These are phyloP conservation scores for Hyles vespertilio DNA, from an alignment of 1,140 invertebrate species.

Conservation along the genomic window DNA sequence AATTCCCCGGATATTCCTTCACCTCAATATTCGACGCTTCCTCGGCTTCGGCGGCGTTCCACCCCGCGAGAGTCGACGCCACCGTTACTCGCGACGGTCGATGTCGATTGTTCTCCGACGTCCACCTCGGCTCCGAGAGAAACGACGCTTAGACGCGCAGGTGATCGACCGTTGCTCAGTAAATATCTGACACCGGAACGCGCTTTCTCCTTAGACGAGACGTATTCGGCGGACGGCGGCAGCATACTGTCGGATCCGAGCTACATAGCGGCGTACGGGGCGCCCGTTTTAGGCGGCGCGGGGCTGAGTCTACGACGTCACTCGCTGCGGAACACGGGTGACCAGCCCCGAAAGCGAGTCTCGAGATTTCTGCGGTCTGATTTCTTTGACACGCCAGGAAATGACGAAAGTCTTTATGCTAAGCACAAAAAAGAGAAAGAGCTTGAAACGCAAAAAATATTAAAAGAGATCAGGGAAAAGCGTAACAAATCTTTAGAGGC, in stretches of 20 bases:
- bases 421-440: conserved; percentile 83
- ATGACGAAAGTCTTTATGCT: conserved; percentile 81
- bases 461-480: conserved; percentile 80
- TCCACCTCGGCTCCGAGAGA: neutral
- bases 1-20: conserved; percentile 8
- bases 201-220: conserved; percentile 47
- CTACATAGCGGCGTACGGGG: conserved; percentile 62
- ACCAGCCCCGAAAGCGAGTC: conserved; percentile 76
- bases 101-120: conserved; percentile 13
- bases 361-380: conserved; percentile 86
- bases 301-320: conserved; percentile 60
- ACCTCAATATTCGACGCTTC: conserved; percentile 46
- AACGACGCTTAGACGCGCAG: conserved; percentile 28
- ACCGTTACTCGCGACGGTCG: neutral
- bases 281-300: conserved; percentile 20
- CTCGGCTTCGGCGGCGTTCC: conserved; percentile 40
- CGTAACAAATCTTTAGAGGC: conserved; percentile 65
- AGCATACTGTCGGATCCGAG: conserved; percentile 58
- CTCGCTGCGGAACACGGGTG: conserved; percentile 49
- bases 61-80: conserved; percentile 18
- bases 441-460: conserved; percentile 79
- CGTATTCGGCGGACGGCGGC: conserved; percentile 44
- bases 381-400: conserved; percentile 82
- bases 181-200: conserved; percentile 73
- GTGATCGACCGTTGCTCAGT: conserved; percentile 76